Base-by-base conservation (phyloP, 53 echinoderm and acorn worm genomes). In the Glandiceps talaboti region DNA sequence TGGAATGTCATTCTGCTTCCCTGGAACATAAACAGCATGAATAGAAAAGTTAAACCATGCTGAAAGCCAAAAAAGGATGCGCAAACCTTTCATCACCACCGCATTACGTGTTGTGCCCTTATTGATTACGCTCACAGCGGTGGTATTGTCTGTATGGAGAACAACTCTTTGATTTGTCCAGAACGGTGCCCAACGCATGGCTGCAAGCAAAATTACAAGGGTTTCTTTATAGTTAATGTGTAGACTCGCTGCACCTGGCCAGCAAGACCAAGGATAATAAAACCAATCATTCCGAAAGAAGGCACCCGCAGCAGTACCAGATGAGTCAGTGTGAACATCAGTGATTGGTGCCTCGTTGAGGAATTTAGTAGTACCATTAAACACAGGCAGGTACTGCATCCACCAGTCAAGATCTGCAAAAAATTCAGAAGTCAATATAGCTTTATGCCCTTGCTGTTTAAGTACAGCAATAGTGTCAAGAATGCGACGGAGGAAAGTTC, bases 211-310 rank as follows among this genome's bases (percentile, higher is more conserved):
- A 45, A 45, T 20, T 45, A 20, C 6, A 6, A 45, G 29, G 28
- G 64, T 73, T 14, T 80, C 80, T 29, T 80, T 80, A 28, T 73
- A 72, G 64, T 80, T 80, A 12, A 80, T 80, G 27, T 80, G 80
- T 1, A 80, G 73, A 30, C 73, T 73, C 1, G 80, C 73, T 1
- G 64, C 73, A 20, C 26, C 80, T 25, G 80, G 80, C 45, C 80
- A 80, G 73, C 30, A 33, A 79, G 32, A 33, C 28, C 28, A 80
- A 33, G 25, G 28, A 28, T 33, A 45, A 29, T 80, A 80, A 1
- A 27, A 73, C 80, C 80, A 80, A 73, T 80, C 80, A 20, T 73
- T 73, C 26, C 73, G 27, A 73, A 27, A 80, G 73, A 80, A 80
- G 10, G 64, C 64, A 0, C 80, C 80, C 0, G 80, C 33, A 1